These are phyloP conservation scores for Lepidotrigona ventralis DNA, from an alignment of 1,140 invertebrate species.

Conservation along the genomic window DNA sequence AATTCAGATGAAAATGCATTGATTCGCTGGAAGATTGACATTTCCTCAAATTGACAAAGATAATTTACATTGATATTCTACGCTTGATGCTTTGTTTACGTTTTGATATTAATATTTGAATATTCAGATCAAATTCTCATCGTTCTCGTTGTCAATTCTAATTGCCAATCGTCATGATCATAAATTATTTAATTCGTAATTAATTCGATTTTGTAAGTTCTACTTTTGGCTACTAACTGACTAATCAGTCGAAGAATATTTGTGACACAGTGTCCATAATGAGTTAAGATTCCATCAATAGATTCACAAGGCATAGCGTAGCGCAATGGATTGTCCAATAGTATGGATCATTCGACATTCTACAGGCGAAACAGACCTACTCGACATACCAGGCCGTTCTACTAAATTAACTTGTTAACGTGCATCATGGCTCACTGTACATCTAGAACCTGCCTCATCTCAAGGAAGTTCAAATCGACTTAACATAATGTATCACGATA, in stretches of 20 bases:
- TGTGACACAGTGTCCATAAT: background rate
- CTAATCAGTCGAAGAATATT: background rate
- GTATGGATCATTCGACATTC: background rate
- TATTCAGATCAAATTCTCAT: background rate
- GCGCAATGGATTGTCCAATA: background rate
- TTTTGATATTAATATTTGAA: background rate
- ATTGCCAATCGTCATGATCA: too few relatives aligned
- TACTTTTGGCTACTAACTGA: too few relatives aligned
- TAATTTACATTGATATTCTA: background rate
- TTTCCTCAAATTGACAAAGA: background rate
- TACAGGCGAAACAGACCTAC: background rate
- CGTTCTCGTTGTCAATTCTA: too few relatives aligned
- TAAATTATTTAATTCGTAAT: too few relatives aligned
- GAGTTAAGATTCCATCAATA: background rate
- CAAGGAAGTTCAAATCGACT: background rate
- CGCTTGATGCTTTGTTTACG: background rate
- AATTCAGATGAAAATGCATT: background rate
- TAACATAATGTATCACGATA: background rate
- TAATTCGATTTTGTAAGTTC: too few relatives aligned
- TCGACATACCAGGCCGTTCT: background rate
- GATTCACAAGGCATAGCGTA: background rate
- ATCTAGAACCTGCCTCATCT: background rate
- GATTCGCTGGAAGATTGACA: background rate
- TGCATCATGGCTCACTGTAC: background rate
- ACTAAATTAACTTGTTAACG: slow-evolving; percentile 4